Evolutionary conservation across 1,140 invertebrate genomes (phyloP).

Genomic region (Yoshiicerus persimilis): DNA sequence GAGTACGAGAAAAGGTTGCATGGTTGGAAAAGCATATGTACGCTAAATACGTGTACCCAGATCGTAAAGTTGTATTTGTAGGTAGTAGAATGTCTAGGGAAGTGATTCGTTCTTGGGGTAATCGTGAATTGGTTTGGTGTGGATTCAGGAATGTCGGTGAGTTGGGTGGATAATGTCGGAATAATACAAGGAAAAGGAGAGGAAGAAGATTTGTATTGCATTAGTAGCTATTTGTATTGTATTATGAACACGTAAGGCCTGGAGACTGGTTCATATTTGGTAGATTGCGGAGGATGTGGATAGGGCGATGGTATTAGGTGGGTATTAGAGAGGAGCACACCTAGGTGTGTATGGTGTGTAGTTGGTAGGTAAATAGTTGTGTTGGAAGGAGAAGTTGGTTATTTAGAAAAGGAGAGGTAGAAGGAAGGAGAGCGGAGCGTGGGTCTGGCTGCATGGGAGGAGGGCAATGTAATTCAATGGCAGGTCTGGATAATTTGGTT

Average conservation of each 20-base stretch:
- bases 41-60: neutral
- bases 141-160: too few relatives aligned
- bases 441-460: neutral
- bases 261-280: too few relatives aligned
- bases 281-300: too few relatives aligned
- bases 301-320: too few relatives aligned
- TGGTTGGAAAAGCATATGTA: too few relatives aligned
- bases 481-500: slow-evolving; percentile 29
- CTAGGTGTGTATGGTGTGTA: neutral
- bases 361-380: neutral
- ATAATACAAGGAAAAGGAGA: too few relatives aligned
- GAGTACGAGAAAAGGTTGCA: neutral
- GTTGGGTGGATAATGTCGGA: too few relatives aligned
- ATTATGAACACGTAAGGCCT: too few relatives aligned
- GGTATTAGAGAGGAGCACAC: neutral
- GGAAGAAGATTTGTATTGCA: too few relatives aligned
- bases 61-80: neutral
- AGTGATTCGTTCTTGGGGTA: neutral
- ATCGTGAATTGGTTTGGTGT: too few relatives aligned
- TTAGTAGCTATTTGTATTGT: too few relatives aligned
- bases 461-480: neutral
- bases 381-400: neutral
- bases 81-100: too few relatives aligned
- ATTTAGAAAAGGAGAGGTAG: neutral
- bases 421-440: neutral